phyloP scores from a whole-genome alignment of 2,797 vertebrate genomes.

The Prunella strophiata region DNA sequence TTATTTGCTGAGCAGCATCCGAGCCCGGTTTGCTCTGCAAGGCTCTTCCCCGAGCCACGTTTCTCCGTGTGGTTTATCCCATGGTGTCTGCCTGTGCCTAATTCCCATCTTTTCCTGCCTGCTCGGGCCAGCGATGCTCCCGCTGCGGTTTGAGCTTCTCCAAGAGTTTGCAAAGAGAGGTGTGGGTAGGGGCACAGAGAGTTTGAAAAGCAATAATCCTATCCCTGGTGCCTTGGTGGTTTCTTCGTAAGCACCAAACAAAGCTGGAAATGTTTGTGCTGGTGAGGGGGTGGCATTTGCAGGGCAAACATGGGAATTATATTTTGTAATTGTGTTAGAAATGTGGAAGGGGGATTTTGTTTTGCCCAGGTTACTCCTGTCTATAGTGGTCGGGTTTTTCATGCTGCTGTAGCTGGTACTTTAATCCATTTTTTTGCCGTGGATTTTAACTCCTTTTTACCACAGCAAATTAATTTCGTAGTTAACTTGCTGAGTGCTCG shows the following conservation, averaged over 20 bases:
- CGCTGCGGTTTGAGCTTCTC: background rate
- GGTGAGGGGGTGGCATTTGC: background rate
- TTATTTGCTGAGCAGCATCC: background rate
- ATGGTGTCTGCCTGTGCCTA: background rate
- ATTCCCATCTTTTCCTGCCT: background rate
- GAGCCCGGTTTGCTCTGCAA: background rate
- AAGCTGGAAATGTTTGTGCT: background rate
- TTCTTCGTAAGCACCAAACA: slow-evolving; percentile 17
- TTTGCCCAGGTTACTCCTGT: rapidly evolving
- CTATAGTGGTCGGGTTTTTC: rapidly evolving
- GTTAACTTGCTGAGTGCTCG: background rate
- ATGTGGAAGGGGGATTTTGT: background rate
- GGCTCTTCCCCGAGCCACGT: background rate
- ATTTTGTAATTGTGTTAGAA: background rate
- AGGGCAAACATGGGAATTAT: background rate
- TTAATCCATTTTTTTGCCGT: background rate
- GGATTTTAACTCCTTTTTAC: background rate
- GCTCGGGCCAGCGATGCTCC: background rate
- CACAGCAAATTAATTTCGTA: rapidly evolving
- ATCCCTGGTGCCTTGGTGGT: background rate
- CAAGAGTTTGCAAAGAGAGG: background rate
- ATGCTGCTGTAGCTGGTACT: rapidly evolving
- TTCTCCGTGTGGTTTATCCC: background rate
- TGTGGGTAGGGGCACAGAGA: background rate
- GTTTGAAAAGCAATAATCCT: background rate